phyloP scores from a whole-genome alignment of 2,888 invertebrate genomes.

The Syrphus vitripennis region DNA sequence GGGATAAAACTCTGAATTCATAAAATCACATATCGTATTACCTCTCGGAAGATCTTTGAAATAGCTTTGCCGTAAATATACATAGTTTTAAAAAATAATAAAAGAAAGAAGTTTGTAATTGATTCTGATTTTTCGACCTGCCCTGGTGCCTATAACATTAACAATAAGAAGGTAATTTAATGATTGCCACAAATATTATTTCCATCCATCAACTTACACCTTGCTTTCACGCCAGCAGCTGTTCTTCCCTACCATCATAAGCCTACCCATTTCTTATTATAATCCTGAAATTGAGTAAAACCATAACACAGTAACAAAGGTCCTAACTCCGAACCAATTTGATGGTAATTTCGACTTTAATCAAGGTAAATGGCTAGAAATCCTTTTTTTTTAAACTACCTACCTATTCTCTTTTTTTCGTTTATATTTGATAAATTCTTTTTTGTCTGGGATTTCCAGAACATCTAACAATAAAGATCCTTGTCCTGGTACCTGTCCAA shows the following conservation, averaged over 20 bases:
- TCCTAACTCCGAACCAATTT: constrained; percentile 22
- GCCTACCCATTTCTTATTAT: neutral
- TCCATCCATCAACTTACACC: neutral
- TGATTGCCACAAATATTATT: constrained; percentile 8
- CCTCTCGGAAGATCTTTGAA: no score
- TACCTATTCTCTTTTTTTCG: neutral
- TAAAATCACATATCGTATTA: no score
- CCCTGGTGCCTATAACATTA: neutral
- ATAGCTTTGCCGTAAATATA: no score
- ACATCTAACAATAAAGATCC: constrained; percentile 11
- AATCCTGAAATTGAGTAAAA: constrained; percentile 26
- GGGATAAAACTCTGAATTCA: no score
- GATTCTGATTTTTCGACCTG: no score
- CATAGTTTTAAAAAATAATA: no score
- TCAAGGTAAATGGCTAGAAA: constrained; percentile 33
- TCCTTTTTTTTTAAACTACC: constrained; percentile 40
- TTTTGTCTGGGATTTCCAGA: constrained; percentile 1
- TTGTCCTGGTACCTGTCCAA: constrained; percentile 48
- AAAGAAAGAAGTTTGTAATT: no score
- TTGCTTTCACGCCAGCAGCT: neutral
- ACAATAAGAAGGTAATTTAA: neutral
- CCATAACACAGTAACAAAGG: constrained; percentile 16
- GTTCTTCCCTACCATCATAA: neutral
- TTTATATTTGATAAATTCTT: neutral
- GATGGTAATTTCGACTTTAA: constrained; percentile 52